phyloP scores from a whole-genome alignment of 2,113 vertebrate genomes.

The Seriola aureovittata region DNA sequence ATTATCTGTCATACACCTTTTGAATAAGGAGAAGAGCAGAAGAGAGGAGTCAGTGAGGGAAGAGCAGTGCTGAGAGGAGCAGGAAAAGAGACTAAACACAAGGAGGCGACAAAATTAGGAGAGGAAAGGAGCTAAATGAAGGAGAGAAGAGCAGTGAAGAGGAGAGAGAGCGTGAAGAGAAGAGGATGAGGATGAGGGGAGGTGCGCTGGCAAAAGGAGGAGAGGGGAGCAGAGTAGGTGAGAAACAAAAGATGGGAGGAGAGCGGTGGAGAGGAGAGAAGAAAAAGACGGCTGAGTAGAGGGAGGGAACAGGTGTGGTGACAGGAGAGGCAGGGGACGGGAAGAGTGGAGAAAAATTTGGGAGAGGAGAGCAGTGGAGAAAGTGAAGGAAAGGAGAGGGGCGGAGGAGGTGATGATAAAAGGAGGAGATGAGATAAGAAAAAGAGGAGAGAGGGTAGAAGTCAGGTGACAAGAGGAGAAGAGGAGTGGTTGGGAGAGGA shows the following conservation, averaged over 20 bases:
- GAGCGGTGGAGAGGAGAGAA: too few relatives aligned
- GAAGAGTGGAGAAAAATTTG: not conserved
- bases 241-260: too few relatives aligned
- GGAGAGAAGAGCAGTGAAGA: too few relatives aligned
- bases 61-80: slow-evolving; percentile 1
- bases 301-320: not conserved
- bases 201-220: not conserved
- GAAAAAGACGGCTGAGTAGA: not conserved
- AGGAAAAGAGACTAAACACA: not conserved
- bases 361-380: not conserved
- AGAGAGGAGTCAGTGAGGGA: not conserved
- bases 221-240: not conserved
- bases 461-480: not conserved
- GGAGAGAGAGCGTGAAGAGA: not conserved
- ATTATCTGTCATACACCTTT: slow-evolving; percentile 50
- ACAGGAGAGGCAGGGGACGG: not conserved
- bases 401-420: not conserved
- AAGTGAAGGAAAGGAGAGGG: not conserved
- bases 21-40: slow-evolving; percentile 24
- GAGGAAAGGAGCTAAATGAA: not conserved
- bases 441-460: not conserved
- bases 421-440: not conserved
- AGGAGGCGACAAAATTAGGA: not conserved
- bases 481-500: not conserved
- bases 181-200: not conserved